These are phyloP conservation scores for Uloborus diversus DNA, from an alignment of 1,140 invertebrate species.

Conservation along the genomic window DNA sequence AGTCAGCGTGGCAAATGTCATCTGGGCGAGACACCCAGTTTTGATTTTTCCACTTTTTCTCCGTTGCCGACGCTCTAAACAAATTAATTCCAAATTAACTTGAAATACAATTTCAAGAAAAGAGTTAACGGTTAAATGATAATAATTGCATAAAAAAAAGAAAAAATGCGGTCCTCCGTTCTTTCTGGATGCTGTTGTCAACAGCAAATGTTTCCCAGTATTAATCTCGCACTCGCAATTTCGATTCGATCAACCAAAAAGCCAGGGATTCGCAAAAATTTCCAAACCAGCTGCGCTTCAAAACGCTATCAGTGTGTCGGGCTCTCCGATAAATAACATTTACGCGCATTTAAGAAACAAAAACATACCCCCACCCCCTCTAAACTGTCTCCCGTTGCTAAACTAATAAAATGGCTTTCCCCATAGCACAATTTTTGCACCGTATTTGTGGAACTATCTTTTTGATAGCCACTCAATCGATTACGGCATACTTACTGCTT, in stretches of 20 bases:
- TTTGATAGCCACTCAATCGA: conserved; percentile 35
- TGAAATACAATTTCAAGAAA: conserved; percentile 56
- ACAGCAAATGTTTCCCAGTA: conserved; percentile 27
- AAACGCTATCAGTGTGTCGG: conserved; percentile 1
- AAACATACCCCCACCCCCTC: background rate
- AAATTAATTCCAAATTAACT: conserved; percentile 56
- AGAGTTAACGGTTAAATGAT: conserved; percentile 49
- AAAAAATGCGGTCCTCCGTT: background rate
- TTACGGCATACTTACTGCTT: conserved; percentile 24
- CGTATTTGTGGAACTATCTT: conserved; percentile 25
- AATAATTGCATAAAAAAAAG: conserved; percentile 12
- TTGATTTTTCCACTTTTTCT: conserved; percentile 34
- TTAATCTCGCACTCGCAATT: conserved; percentile 42
- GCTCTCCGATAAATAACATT: conserved; percentile 49
- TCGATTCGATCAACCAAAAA: conserved; percentile 51
- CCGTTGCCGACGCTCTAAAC: conserved; percentile 5
- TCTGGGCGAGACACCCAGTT: conserved; percentile 15
- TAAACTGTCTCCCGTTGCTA: background rate
- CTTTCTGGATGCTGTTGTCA: conserved; percentile 39
- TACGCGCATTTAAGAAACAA: conserved; percentile 11
- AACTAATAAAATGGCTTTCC: conserved; percentile 20
- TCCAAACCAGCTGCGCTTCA: conserved; percentile 40
- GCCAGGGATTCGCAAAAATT: conserved; percentile 46
- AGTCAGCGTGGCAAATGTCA: conserved; percentile 8
- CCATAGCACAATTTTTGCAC: conserved; percentile 30